Percentiles rank a stretch among this genome's conserved stretches.
Evolutionary conservation across 2,797 vertebrate species (phyloP).

Genomic region (Botia almorhae): DNA sequence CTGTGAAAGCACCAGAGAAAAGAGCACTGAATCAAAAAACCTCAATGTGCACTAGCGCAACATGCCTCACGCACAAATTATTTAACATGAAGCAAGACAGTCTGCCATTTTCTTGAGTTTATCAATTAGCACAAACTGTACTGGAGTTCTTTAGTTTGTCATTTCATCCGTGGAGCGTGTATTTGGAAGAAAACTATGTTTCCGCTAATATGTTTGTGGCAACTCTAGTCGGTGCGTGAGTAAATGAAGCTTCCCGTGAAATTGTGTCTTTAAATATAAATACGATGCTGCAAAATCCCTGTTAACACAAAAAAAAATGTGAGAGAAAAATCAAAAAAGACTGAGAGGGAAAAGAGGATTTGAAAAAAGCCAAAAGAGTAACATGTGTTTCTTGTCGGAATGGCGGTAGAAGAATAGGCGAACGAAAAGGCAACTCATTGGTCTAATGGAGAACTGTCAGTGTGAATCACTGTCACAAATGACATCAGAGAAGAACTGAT

Average conservation of each 20-base stretch:
- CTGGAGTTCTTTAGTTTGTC: neutral
- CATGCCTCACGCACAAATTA: no score
- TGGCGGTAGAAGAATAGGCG: slow-evolving; percentile 78
- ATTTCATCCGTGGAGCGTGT: neutral
- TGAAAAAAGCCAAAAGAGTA: slow-evolving; percentile 43
- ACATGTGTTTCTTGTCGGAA: slow-evolving; percentile 80
- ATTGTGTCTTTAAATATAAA: slow-evolving; percentile 64
- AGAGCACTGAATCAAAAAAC: neutral
- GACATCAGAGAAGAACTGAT: slow-evolving; percentile 82
- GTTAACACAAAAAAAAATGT: slow-evolving; percentile 69
- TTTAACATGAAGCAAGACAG: no score
- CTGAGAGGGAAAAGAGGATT: slow-evolving; percentile 56
- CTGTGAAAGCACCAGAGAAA: neutral
- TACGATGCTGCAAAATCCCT: slow-evolving; percentile 60
- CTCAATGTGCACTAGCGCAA: no score
- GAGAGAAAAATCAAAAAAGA: neutral
- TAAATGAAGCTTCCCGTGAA: slow-evolving; percentile 32
- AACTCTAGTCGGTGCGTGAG: neutral
- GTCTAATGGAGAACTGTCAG: slow-evolving; percentile 88
- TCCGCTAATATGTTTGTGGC: slow-evolving; percentile 9
- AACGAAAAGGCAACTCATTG: slow-evolving; percentile 78
- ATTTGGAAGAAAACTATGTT: slow-evolving; percentile 20
- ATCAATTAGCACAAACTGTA: slow-evolving; percentile 15
- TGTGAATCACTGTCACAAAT: slow-evolving; percentile 82
- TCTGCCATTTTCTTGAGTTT: neutral